These are phyloP conservation scores for Stratiomys singularior DNA, from an alignment of 2,888 invertebrate genomes.

Conservation along the genomic window DNA sequence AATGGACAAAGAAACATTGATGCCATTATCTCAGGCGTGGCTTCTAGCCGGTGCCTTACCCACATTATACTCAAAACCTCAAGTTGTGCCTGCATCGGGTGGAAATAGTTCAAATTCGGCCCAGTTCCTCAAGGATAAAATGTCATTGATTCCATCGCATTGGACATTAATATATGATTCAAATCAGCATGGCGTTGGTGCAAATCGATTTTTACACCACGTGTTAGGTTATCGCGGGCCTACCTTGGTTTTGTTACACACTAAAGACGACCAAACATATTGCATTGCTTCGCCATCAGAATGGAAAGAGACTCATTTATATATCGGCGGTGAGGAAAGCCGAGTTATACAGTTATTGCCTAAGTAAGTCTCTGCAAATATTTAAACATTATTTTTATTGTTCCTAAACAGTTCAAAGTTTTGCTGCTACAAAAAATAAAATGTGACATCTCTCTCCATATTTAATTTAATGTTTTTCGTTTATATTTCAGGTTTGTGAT, in stretches of 20 bases:
- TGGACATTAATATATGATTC: conserved; percentile 89
- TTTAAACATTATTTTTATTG: background rate
- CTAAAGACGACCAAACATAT: conserved; percentile 72
- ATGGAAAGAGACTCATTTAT: conserved; percentile 87
- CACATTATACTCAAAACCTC: conserved; percentile 68
- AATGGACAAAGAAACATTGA: conserved; percentile 62
- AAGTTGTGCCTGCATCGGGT: conserved; percentile 57
- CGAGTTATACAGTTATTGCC: conserved; percentile 81
- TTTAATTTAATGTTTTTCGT: no score
- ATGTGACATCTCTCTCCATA: background rate
- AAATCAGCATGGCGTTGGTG: conserved; percentile 85
- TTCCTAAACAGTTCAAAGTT: no score
- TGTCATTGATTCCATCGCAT: conserved; percentile 78
- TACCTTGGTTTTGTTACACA: conserved; percentile 72
- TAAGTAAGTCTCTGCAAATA: conserved; percentile 68
- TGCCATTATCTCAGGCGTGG: conserved; percentile 77
- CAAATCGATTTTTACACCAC: conserved; percentile 89
- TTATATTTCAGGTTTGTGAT: conserved; percentile 68
- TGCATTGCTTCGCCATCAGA: conserved; percentile 82
- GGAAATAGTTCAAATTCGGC: conserved; percentile 57
- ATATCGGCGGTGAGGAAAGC: conserved; percentile 85
- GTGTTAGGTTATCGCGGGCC: conserved; percentile 75
- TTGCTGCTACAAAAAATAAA: background rate
- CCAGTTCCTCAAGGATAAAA: conserved; percentile 71
- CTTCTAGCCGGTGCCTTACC: conserved; percentile 75